These are phyloP conservation scores for Danionella cerebrum DNA, from an alignment of 2,113 vertebrate species.

Conservation along the genomic window DNA sequence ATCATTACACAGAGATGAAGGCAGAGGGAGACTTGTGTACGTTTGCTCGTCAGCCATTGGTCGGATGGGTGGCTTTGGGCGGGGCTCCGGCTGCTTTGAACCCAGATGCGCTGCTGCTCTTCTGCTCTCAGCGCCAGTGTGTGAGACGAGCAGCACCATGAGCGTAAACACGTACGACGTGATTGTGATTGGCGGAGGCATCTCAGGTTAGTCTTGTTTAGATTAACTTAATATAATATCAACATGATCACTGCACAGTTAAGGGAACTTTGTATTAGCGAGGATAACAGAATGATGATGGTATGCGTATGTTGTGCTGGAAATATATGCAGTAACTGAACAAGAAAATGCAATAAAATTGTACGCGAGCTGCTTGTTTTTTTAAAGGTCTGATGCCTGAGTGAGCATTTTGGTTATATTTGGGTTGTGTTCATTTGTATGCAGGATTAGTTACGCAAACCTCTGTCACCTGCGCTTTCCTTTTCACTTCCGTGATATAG, in stretches of 20 bases:
- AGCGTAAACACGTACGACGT: conserved; percentile 75
- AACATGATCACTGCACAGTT: not conserved
- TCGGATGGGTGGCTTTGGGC: not conserved
- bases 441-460: not conserved
- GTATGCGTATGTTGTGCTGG: too few relatives aligned
- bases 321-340: too few relatives aligned
- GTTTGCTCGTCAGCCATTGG: not conserved
- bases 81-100: conserved; percentile 42
- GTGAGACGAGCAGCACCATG: conserved; percentile 59
- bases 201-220: conserved; percentile 77
- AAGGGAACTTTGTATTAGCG: not conserved
- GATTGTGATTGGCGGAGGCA: conserved; percentile 83
- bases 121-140: conserved; percentile 10
- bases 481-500: conserved; percentile 10
- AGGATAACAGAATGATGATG: not conserved
- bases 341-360: too few relatives aligned
- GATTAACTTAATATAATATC: not conserved
- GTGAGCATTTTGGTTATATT: not conserved
- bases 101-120: conserved; percentile 46
- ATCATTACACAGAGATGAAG: not conserved
- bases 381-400: too few relatives aligned
- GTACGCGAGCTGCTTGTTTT: too few relatives aligned
- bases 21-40: not conserved
- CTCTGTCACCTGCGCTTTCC: conserved; percentile 6
- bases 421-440: not conserved